Evolutionary conservation across 35 echinoderm and acorn worm species (phyloP).

Genomic region (Amphiura filiformis): DNA sequence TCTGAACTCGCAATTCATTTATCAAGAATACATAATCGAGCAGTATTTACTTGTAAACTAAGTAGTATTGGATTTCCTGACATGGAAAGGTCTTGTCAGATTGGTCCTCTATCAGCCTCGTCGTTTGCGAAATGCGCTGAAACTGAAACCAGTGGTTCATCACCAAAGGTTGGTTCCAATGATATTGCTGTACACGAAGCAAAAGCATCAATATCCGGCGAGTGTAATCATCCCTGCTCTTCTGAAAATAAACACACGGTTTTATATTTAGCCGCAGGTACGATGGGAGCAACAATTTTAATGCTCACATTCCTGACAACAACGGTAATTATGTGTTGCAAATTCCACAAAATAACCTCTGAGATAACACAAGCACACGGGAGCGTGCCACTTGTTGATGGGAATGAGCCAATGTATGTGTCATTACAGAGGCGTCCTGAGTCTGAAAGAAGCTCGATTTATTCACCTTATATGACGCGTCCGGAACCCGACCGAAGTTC

Average conservation of each 20-base stretch:
- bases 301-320: neutral
- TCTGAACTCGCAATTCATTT: neutral
- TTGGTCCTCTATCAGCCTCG: neutral
- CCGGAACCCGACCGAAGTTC: too few species aligned
- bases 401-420: neutral
- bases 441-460: neutral
- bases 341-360: neutral
- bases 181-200: too few species aligned
- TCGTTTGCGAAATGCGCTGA: neutral
- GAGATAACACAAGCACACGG: neutral
- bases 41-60: neutral
- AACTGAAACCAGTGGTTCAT: too few species aligned
- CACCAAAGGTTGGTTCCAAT: too few species aligned
- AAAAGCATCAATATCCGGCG: neutral
- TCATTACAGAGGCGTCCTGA: neutral
- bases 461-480: too few species aligned
- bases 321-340: neutral
- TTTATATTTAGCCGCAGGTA: neutral
- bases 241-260: neutral
- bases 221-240: neutral
- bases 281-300: neutral
- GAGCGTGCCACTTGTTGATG: neutral
- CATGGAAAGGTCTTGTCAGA: neutral
- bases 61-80: neutral
- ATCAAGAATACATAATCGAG: neutral